Conservation (phyloP, 2,113 vertebrate genomes). For the Eidolon helvum region DNA sequence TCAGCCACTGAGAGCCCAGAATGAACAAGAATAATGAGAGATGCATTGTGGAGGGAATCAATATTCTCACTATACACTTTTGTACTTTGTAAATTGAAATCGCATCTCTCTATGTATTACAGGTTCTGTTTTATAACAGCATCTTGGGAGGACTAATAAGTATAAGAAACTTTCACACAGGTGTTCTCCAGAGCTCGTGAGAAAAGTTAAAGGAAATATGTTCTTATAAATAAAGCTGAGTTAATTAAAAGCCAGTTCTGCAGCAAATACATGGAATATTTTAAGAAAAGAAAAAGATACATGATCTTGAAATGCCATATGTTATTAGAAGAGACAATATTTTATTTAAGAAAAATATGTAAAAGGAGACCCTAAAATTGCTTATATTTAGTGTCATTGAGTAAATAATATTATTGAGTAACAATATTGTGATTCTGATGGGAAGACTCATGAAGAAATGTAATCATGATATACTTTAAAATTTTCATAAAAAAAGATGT, state of each 20-base stretch:
- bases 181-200: background rate
- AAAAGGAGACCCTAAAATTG: background rate
- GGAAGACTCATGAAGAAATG: background rate
- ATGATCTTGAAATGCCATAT: background rate
- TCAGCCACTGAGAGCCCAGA: background rate
- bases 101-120: background rate
- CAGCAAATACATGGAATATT: background rate
- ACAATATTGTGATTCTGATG: background rate
- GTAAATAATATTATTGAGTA: background rate
- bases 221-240: slow-evolving; percentile 28
- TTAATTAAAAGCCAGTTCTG: slow-evolving; percentile 49
- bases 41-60: background rate
- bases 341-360: slow-evolving; percentile 1
- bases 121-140: background rate
- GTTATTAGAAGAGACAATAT: background rate
- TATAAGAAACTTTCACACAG: background rate
- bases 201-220: slow-evolving; percentile 24
- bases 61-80: background rate
- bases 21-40: background rate
- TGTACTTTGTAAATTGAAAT: background rate
- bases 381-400: background rate
- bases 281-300: background rate
- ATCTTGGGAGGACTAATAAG: slow-evolving; percentile 1
- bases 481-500: background rate
- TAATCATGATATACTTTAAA: background rate